Evolutionary conservation across 2,888 invertebrate species (phyloP), one percentile per base, ranked within the genome.

Genomic region (Lepidochitona cinerea): DNA sequence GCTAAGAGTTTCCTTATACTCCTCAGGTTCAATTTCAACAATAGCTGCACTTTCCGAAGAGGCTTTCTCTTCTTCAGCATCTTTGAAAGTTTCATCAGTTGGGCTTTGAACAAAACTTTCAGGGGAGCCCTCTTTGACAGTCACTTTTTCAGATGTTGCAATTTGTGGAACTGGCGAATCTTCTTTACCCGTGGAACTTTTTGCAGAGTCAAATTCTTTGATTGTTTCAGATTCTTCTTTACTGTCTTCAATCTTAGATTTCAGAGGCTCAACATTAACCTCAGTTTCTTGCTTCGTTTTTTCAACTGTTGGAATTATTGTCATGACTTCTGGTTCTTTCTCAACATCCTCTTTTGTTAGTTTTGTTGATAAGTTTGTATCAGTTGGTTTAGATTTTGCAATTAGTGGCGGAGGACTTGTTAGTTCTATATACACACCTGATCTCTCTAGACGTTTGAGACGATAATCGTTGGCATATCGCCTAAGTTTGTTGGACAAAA

Each of bases 391-490:
- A 2, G 59, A 26, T 59, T 59, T 59, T 23, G 14, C 26, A 14
- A 26, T 4, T 29, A 29, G 29, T 26, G 59, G 59, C 4, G 59
- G 59, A 4, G 59, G 59, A 29, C 29, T 59, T 29, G 59, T 23
- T 23, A 32, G 14, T 26, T 29, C 12, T 23, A 59, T 59, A 9
- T 29, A 59, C 59, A 59, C 59, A 59, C 59, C 59, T 59, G 59
- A 59, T 23, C 59, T 59, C 29, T 59, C 54, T 53, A 72, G 73
- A 33, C 81, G 73, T 23, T 41, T 72, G 82, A 93, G 92, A 91
- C 96, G 96, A 89, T 97, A 97, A 80, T 94, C 93, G 70, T 95
- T 95, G 41, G 94, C 94, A 92, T 95, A 96, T 87, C 94, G 94
- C 72, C 89, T 79, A 37, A 91, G 79, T 41, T 84, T 86, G 69